Evolutionary conservation across 2,797 vertebrate genomes (phyloP), one percentile per base, ranked within the genome.

Genomic region (Schizothorax lantsangensis): DNA sequence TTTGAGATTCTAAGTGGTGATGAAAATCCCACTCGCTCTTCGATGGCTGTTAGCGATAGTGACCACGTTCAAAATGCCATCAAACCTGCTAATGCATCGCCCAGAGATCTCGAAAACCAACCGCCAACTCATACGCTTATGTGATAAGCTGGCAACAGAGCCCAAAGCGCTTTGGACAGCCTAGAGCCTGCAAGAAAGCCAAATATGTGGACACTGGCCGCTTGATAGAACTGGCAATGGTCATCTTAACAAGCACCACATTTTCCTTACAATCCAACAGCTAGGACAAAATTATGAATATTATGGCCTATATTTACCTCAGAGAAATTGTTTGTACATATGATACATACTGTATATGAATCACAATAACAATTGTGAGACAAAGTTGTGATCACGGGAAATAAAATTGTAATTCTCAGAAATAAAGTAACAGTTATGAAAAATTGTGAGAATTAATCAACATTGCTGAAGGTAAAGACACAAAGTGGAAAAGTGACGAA

Each of bases 41-140:
- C 88, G 93, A 94, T 92, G 87, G 89, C 91, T 91, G 91, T 92
- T 93, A 91, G 88, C 88, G 93, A 93, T 94, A 93, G 90, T 87
- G 72, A 66, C 14, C 88, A 80, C 85, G 91, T 86, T 92, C 88
- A 88, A 89, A 91, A 91, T 90, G 92, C 89, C 92, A 91, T 83
- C 87, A 66, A 78, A 75, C 57, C 73, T 59, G 79, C 40, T 88
- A 66, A 86, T 66, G 64, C 92, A 92, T 93, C 91, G 88, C 68
- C 17, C 57, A 75, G 86, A 81, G 86, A 92, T 93, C 92, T 93
- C 12, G 85, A 91, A 90, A 91, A 87, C 74, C 66, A 66, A 64
- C 88, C 86, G 43, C 57, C 23, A 87, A 54, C 79, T 79, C 68
- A 10, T 40, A 23, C 4, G 5, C 36, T 4, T 19, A 33, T 45